phyloP scores from a whole-genome alignment of 2,888 invertebrate species.

The Empis livida region DNA sequence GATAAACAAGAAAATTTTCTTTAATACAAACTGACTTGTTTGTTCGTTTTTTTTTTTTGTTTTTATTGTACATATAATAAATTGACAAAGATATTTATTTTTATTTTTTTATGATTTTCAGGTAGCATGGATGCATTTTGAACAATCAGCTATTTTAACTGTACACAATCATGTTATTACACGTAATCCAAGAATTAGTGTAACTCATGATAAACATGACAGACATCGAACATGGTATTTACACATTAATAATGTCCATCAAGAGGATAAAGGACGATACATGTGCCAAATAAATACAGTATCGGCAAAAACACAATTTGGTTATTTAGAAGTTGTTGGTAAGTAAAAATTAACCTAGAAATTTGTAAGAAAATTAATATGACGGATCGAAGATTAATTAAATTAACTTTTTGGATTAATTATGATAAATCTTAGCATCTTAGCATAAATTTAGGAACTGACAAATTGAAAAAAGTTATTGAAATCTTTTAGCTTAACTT shows the following conservation, averaged over 20 bases:
- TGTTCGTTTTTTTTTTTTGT: no score
- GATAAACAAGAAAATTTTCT: no score
- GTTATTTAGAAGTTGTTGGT: conserved; percentile 86
- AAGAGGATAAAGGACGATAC: conserved; percentile 83
- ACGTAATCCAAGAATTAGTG: conserved; percentile 79
- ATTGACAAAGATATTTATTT: no score
- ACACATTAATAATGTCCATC: conserved; percentile 82
- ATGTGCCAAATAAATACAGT: conserved; percentile 93
- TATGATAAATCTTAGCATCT: no score
- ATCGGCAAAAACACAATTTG: conserved; percentile 83
- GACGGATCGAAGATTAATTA: no score
- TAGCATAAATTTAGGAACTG: no score
- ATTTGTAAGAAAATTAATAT: no score
- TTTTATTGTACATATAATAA: no score
- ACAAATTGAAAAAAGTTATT: no score
- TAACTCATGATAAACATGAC: conserved; percentile 78
- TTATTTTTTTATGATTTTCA: conserved; percentile 32
- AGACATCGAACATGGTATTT: conserved; percentile 79
- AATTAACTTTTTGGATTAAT: no score
- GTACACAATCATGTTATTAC: conserved; percentile 92
- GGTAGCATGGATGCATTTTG: conserved; percentile 96
- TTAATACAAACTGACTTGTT: no score
- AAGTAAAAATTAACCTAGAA: conserved; percentile 34
- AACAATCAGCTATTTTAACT: conserved; percentile 83
- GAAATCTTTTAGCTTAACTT: no score